Conservation (phyloP, 2,888 invertebrate species). For the Vandiemenella viatica region DNA sequence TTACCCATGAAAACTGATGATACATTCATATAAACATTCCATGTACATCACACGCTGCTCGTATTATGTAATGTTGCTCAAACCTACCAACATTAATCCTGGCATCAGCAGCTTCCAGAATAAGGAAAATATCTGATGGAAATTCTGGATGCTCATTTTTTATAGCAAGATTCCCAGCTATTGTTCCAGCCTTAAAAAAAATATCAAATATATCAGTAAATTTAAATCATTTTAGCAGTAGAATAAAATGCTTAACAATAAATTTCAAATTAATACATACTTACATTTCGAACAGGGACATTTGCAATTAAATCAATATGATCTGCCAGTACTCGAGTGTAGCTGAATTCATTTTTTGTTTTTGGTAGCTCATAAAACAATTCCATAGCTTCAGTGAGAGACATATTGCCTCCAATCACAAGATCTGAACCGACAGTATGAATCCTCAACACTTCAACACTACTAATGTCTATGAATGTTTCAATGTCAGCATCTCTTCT, state of each 20-base stretch:
- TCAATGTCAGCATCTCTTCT: conserved; percentile 31
- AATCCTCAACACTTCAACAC: conserved; percentile 38
- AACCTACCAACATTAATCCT: conserved; percentile 22
- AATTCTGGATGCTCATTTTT: conserved; percentile 51
- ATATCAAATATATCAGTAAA: background rate
- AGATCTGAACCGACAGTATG: conserved; percentile 30
- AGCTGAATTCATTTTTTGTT: conserved; percentile 16
- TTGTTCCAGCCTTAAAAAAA: background rate
- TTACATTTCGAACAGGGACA: conserved; percentile 28
- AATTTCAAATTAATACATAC: conserved; percentile 12
- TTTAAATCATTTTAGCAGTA: background rate
- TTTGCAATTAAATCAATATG: conserved; percentile 28
- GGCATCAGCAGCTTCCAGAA: conserved; percentile 30
- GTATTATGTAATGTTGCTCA: too few relatives aligned
- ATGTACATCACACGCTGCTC: too few relatives aligned
- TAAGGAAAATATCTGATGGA: conserved; percentile 51
- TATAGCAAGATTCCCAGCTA: conserved; percentile 29
- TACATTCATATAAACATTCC: too few relatives aligned
- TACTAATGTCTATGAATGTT: conserved; percentile 47
- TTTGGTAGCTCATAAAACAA: conserved; percentile 25
- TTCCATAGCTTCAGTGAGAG: conserved; percentile 38
- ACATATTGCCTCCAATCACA: conserved; percentile 41
- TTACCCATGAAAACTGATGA: too few relatives aligned
- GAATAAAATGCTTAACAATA: too few relatives aligned
- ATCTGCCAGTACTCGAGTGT: conserved; percentile 24